These are phyloP conservation scores for Oasisia sp. DNA, from an alignment of 2,888 invertebrate genomes.

Conservation along the genomic window DNA sequence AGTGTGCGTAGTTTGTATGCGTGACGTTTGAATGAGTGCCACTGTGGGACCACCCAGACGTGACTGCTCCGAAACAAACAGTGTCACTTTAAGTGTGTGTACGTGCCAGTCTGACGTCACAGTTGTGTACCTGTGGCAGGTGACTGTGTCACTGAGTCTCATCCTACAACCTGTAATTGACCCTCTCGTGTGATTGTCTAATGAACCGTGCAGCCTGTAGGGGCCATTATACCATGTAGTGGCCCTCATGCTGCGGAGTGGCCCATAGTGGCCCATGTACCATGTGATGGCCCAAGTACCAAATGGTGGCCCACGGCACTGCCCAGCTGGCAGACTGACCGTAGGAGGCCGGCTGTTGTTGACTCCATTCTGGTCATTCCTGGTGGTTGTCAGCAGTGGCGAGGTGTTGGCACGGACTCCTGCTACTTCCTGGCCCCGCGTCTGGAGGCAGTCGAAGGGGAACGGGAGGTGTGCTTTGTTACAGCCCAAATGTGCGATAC, in stretches of 20 bases:
- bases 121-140: background rate
- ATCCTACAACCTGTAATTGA: background rate
- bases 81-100: background rate
- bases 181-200: background rate
- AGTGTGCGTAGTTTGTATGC: no score
- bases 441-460: background rate
- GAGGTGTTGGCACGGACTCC: background rate
- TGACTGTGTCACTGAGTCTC: background rate
- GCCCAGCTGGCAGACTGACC: conserved; percentile 1
- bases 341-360: background rate
- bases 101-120: background rate
- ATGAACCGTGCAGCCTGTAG: background rate
- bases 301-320: background rate
- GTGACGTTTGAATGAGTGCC: background rate
- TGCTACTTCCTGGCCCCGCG: background rate
- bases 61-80: background rate
- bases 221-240: background rate
- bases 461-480: background rate
- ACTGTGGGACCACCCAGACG: background rate
- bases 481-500: no score
- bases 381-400: background rate
- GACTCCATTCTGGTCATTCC: background rate
- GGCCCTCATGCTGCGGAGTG: background rate
- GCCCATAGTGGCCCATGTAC: background rate
- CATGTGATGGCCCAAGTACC: background rate